phyloP scores from a whole-genome alignment of 2,797 vertebrate genomes.

The Artibeus lituratus region DNA sequence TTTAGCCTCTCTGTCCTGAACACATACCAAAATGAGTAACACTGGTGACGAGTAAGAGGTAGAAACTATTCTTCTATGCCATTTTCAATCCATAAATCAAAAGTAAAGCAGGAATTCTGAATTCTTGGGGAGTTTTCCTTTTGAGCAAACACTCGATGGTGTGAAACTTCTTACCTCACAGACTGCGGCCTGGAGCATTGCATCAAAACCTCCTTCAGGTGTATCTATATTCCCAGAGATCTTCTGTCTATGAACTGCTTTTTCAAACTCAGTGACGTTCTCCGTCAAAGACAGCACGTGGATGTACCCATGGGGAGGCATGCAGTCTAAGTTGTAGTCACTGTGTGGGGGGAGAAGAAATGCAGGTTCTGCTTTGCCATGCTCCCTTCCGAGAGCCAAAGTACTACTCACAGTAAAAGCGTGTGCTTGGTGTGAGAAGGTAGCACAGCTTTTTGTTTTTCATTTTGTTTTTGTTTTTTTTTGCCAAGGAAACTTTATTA shows the following conservation, averaged over 20 bases:
- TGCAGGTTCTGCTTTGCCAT: neutral
- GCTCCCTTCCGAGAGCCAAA: constrained; percentile 6
- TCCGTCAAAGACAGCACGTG: constrained; percentile 93
- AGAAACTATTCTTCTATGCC: neutral
- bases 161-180: constrained; percentile 89
- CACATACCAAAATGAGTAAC: neutral
- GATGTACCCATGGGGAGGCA: constrained; percentile 95
- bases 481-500: neutral
- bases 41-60: neutral
- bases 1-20: neutral
- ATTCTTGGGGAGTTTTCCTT: neutral
- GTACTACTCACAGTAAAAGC: neutral
- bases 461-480: neutral
- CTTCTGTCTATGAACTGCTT: constrained; percentile 92
- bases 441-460: neutral
- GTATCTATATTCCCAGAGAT: constrained; percentile 98
- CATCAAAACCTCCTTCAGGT: constrained; percentile 96
- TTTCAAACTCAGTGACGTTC: constrained; percentile 94
- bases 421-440: neutral
- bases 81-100: neutral
- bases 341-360: constrained; percentile 78
- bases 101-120: neutral
- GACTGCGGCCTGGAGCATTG: constrained; percentile 96
- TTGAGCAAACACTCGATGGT: neutral
- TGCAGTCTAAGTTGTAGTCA: constrained; percentile 92